phyloP scores from a whole-genome alignment of 2,888 invertebrate genomes.

The Mesorhabditis sp. region DNA sequence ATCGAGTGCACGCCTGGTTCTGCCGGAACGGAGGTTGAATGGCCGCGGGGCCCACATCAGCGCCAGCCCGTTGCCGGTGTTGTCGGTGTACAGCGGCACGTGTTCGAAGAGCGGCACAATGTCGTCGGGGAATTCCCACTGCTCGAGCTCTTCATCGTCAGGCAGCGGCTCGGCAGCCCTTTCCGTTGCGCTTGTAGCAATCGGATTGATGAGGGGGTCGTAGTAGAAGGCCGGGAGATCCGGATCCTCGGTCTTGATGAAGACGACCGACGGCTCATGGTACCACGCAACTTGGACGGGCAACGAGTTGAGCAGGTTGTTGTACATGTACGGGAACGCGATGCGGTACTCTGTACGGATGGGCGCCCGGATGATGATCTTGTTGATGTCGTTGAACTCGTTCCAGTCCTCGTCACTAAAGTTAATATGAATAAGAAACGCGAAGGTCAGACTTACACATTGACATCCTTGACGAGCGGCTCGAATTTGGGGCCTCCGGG shows the following conservation, averaged over 20 bases:
- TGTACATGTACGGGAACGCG: constrained; percentile 97
- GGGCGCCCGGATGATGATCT: constrained; percentile 97
- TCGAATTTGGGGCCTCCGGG: constrained; percentile 99
- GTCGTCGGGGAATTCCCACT: constrained; percentile 83
- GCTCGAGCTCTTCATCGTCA: constrained; percentile 84
- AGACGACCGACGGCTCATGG: constrained; percentile 96
- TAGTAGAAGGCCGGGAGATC: constrained; percentile 99
- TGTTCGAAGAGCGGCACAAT: constrained; percentile 79
- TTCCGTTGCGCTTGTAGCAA: constrained; percentile 82
- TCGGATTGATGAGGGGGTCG: constrained; percentile 97
- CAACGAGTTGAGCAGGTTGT: constrained; percentile 74
- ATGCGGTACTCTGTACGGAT: constrained; percentile 98
- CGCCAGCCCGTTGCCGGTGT: constrained; percentile 81
- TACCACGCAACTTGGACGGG: constrained; percentile 99
- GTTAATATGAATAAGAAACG: neutral
- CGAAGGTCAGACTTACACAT: constrained; percentile 69
- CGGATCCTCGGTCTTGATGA: constrained; percentile 99
- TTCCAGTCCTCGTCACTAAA: constrained; percentile 98
- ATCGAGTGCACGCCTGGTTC: constrained; percentile 83
- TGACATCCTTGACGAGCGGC: constrained; percentile 94
- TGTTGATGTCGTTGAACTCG: constrained; percentile 99
- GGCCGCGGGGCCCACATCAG: constrained; percentile 81
- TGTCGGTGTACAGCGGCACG: constrained; percentile 91
- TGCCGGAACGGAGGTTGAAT: constrained; percentile 90
- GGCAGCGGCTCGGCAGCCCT: constrained; percentile 73